Conservation (phyloP, 2,888 invertebrate genomes). For the Dolomedes plantarius region DNA sequence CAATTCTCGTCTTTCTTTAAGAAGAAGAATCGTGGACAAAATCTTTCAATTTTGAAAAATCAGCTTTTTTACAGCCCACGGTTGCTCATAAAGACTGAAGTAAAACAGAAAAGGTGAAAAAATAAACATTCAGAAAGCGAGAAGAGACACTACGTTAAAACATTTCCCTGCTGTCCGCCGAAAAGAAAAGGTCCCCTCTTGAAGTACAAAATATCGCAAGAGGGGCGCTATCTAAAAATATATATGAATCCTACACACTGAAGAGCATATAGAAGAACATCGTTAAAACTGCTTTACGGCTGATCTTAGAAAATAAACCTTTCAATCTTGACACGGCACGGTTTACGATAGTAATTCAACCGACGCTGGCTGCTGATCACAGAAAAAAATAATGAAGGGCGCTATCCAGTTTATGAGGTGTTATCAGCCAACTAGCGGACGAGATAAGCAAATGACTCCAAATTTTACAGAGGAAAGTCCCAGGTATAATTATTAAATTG, state of each 20-base stretch:
- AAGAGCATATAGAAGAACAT: not conserved
- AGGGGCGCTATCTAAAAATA: not conserved
- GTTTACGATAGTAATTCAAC: not conserved
- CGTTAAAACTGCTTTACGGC: not conserved
- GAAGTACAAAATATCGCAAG: not conserved
- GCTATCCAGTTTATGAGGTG: too few species aligned
- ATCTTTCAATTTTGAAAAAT: too few species aligned
- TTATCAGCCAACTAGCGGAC: too few species aligned
- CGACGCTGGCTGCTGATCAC: not conserved
- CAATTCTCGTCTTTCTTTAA: too few species aligned
- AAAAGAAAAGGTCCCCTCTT: not conserved
- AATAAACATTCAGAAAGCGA: not conserved
- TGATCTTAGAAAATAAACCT: not conserved
- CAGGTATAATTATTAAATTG: too few species aligned
- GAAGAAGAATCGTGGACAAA: too few species aligned
- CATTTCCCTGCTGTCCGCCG: not conserved
- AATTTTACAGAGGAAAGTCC: too few species aligned
- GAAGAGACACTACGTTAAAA: not conserved
- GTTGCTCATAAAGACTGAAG: not conserved
- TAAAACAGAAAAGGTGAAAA: not conserved
- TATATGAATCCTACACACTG: not conserved
- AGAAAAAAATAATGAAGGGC: too few species aligned
- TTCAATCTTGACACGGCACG: not conserved
- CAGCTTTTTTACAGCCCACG: not conserved
- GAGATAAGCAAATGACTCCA: too few species aligned